Evolutionary conservation across 2,888 invertebrate species (phyloP), one percentile per base, ranked within the genome.

Genomic region (Hetaerina titia): DNA sequence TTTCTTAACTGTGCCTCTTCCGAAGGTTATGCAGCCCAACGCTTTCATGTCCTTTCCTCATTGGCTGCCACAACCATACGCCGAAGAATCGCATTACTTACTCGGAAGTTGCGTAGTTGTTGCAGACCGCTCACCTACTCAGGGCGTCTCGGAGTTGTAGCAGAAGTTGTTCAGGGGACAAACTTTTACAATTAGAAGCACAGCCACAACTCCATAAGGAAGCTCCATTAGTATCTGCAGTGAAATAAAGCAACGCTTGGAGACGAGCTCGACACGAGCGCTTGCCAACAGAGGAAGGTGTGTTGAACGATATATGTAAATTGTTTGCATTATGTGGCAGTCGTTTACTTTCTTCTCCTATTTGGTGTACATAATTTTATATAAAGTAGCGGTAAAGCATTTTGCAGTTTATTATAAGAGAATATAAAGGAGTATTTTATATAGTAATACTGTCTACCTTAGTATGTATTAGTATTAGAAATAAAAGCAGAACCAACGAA

Each of bases 151-250:
- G 31, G 11, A 81, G 81, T 31, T 81, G 81, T 31, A 25, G 81
- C 25, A 31, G 81, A 81, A 81, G 25, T 81, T 81, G 25, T 15
- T 31, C 25, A 81, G 81, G 15, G 81, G 81, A 31, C 81, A 81
- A 81, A 81, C 81, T 81, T 81, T 81, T 81, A 81, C 81, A 81
- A 81, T 81, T 81, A 81, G 81, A 81, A 81, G 81, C 15, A 31
- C 69, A 15, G 22, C 81, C 81, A n/a, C 69, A 17, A n/a, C 69
- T 69, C n/a, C 69, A 81, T 81, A 15, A 31, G 81, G 81, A 81
- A 81, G 31, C 81, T 81, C 81, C 81, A 81, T 81, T 81, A 81
- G 81, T 81, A 31, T 81, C 81, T 81, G 19, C 81, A 13, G 4
- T 4, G 81, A 25, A 81, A 81, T 13, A 13, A 81, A 81, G 25